Evolutionary conservation across 2,113 vertebrate species (phyloP).

Genomic region (Agelaius phoeniceus): DNA sequence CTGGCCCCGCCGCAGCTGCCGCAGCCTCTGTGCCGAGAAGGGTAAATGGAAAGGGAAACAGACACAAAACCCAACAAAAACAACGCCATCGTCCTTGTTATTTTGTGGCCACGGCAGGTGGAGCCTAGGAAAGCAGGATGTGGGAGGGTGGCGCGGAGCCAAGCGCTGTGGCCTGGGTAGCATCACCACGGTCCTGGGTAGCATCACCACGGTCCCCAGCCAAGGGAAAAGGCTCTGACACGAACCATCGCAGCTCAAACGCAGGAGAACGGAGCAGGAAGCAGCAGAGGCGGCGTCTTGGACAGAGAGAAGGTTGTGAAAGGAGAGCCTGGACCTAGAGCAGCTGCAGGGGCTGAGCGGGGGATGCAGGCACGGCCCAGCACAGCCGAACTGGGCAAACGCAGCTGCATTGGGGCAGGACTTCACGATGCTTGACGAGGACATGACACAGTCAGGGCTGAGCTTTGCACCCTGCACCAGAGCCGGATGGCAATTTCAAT

Average conservation of each 20-base stretch:
- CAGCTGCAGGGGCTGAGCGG: background rate
- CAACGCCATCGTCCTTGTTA: rapidly evolving
- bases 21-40: background rate
- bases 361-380: background rate
- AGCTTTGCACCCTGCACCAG: background rate
- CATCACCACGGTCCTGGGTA: rapidly evolving
- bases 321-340: too few relatives aligned
- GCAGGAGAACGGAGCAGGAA: background rate
- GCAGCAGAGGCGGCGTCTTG: rapidly evolving
- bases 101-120: background rate
- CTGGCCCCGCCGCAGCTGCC: background rate
- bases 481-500: rapidly evolving
- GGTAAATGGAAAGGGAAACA: rapidly evolving
- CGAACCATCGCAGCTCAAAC: too few relatives aligned
- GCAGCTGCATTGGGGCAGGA: background rate
- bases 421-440: too few relatives aligned
- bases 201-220: rapidly evolving
- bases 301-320: background rate
- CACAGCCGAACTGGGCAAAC: background rate
- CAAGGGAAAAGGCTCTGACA: background rate
- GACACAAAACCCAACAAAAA: background rate
- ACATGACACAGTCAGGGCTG: rapidly evolving
- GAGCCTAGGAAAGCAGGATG: background rate
- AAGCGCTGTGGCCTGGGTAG: rapidly evolving
- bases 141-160: background rate